Base-by-base conservation (phyloP, 1,140 invertebrate genomes). In the Callitettix versicolor region DNA sequence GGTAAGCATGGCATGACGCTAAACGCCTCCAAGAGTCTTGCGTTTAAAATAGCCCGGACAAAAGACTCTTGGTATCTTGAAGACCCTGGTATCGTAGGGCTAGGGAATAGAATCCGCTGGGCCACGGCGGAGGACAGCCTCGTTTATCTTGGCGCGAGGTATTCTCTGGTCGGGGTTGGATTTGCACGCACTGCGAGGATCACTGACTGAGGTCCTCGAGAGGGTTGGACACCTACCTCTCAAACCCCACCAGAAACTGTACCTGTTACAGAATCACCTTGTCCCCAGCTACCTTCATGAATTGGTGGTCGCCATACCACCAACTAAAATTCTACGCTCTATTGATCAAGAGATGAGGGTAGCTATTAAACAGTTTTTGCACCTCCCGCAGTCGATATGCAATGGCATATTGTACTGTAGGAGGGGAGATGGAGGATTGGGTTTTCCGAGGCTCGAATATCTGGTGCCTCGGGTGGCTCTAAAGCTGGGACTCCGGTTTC, bases 61-160 rank as follows among this genome's bases (percentile, higher is more conserved):
- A 17, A 7, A 15, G 56, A 47, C 6, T 50, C 57, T 1, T 62
- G 53, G 42, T 59, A 57, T 22, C 9, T 50, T 0, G 26, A 12
- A 24, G 50, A 62, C 24, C 61, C 61, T 0, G 21, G 34, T 1
- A n/a, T 60, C 0, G 17, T 3, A 0, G n/a, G 46, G 1, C 40
- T 21, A 2, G 52, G 21, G 0, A 55, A 44, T 6, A 21, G 4
- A 2, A 34, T 62, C 21, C 53, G 18, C 6, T 5, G 6, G 2
- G 43, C 43, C 17, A 33, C 33, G 3, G 14, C 26, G 38, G 17
- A 17, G 15, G 14, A 34, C n/a, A 14, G n/a, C 18, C 38, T 65
- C 6, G 41, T 12, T 7, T 65, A 64, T 24, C 56, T 65, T 1
- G 64, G 61, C 26, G 9, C 21, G 34, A 40, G 34, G 20, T 53